These are phyloP conservation scores for Bos taurus DNA, from an alignment of 2,113 vertebrate species.

Conservation along the genomic window ARS-UCD2.0 NC_037343.1:29370501-29371000, in stretches of 20 bases:
- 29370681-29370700: background rate
- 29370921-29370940: background rate
- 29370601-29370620: conserved; percentile 94
- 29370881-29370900: accelerated
- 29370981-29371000: background rate
- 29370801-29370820: background rate
- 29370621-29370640: conserved; percentile 99
- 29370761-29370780: accelerated
- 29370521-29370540: conserved; percentile 79
- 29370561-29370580: conserved; percentile 98
- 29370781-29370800: accelerated
- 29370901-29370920: background rate
- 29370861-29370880: background rate
- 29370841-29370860: background rate
- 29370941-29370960: background rate
- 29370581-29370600: conserved; percentile 92
- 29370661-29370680: conserved; percentile 87
- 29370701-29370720: background rate
- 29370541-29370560: conserved; percentile 95
- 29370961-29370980: background rate
- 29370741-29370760: no score
- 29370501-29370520: background rate
- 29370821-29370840: background rate
- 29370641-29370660: conserved; percentile 98
- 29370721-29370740: accelerated